phyloP scores from a whole-genome alignment of 2,113 vertebrate species.

The Nesospiza acunhae region DNA sequence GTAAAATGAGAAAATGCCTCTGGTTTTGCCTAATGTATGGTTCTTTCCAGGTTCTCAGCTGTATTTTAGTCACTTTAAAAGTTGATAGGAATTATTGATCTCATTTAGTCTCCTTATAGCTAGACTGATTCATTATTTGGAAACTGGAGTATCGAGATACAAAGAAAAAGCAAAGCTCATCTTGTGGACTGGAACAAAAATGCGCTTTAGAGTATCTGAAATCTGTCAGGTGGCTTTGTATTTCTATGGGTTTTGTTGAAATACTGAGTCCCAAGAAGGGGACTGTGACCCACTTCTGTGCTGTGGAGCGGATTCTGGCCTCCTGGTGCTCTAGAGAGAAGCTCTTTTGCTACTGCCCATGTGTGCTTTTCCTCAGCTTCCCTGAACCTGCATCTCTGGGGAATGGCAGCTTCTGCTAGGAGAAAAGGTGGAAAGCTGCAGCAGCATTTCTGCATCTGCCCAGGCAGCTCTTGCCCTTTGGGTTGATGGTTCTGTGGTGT shows the following conservation, averaged over 20 bases:
- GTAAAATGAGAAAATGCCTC: constrained; percentile 8
- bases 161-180: not conserved
- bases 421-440: not conserved
- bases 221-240: not conserved
- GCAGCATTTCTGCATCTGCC: not conserved
- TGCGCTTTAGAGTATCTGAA: not conserved
- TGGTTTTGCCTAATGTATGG: not conserved
- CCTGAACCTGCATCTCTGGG: not conserved
- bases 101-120: constrained; percentile 1
- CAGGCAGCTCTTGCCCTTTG: not conserved
- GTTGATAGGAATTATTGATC: constrained; percentile 28
- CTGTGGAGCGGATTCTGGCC: not conserved
- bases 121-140: constrained; percentile 22
- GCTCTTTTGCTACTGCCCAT: not conserved
- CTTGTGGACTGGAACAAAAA: not conserved
- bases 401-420: not conserved
- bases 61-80: constrained; percentile 6
- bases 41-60: not conserved
- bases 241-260: not conserved
- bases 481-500: not conserved
- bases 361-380: not conserved
- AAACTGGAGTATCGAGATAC: not conserved
- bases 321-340: not conserved
- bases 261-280: rapidly evolving
- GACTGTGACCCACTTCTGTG: not conserved